phyloP scores from a whole-genome alignment of 2,797 vertebrate species.

The Monodelphis domestica region DNA sequence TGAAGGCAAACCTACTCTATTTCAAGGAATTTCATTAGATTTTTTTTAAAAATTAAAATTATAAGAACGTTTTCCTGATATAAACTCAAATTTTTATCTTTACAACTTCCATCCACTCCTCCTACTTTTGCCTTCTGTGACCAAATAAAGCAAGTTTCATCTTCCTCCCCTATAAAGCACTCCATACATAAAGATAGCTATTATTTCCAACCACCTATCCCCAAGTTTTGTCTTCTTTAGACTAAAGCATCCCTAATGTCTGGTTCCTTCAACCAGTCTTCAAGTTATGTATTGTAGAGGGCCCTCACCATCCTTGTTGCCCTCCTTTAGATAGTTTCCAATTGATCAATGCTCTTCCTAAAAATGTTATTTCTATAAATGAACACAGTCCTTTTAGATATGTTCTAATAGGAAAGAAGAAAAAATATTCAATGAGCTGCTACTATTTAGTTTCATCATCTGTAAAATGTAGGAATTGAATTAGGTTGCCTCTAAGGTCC shows the following conservation, averaged over 20 bases:
- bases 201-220: background rate
- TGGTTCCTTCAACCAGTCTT: background rate
- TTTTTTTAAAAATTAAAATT: background rate
- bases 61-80: background rate
- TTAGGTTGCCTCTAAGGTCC: background rate
- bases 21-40: background rate
- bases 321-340: background rate
- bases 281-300: background rate
- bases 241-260: background rate
- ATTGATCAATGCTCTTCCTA: background rate
- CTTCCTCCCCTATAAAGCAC: background rate
- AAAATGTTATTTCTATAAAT: background rate
- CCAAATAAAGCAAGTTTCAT: background rate
- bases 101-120: background rate
- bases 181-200: background rate
- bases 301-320: background rate
- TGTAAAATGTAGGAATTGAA: background rate
- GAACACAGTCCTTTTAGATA: background rate
- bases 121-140: background rate
- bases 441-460: background rate
- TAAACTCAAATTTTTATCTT: background rate
- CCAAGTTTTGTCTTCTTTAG: background rate
- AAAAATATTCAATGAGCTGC: background rate
- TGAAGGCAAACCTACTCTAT: background rate
- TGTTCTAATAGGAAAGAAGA: background rate